These are phyloP conservation scores for Saguinus imperator DNA, from an alignment of 2,113 vertebrate genomes.

Conservation along the genomic window DNA sequence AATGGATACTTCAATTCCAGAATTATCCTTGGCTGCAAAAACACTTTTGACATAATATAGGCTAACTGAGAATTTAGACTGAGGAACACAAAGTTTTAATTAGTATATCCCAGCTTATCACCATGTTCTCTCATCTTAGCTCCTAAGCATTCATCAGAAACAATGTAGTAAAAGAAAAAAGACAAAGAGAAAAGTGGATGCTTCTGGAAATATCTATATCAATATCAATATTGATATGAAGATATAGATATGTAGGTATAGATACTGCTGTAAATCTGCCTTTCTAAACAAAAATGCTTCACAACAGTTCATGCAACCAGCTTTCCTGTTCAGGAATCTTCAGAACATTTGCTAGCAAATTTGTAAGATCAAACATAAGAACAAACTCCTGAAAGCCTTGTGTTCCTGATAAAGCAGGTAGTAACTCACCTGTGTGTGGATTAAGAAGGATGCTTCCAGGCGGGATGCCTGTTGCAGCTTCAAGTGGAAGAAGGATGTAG, in stretches of 20 bases:
- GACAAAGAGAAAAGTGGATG: neutral
- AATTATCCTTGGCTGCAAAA: neutral
- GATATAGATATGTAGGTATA: neutral
- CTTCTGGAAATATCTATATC: neutral
- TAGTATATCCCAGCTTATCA: neutral
- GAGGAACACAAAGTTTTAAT: neutral
- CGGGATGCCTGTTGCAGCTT: conserved; percentile 91
- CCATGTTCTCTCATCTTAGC: neutral
- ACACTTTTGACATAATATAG: neutral
- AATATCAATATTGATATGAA: too few relatives aligned
- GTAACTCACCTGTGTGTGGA: conserved; percentile 92
- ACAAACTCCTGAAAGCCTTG: neutral
- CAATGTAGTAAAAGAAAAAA: neutral
- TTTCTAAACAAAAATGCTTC: neutral
- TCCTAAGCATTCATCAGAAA: neutral
- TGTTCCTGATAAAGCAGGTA: neutral
- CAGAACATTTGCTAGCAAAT: neutral
- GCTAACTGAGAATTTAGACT: neutral
- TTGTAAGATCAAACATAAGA: neutral
- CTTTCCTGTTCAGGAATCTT: neutral
- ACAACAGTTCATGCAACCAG: too few relatives aligned
- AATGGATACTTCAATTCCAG: neutral
- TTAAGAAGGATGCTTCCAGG: conserved; percentile 97
- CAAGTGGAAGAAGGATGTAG: conserved; percentile 91
- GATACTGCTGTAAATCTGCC: neutral